Evolutionary conservation across 1,140 invertebrate species (phyloP).

Genomic region (Ladona fulva): DNA sequence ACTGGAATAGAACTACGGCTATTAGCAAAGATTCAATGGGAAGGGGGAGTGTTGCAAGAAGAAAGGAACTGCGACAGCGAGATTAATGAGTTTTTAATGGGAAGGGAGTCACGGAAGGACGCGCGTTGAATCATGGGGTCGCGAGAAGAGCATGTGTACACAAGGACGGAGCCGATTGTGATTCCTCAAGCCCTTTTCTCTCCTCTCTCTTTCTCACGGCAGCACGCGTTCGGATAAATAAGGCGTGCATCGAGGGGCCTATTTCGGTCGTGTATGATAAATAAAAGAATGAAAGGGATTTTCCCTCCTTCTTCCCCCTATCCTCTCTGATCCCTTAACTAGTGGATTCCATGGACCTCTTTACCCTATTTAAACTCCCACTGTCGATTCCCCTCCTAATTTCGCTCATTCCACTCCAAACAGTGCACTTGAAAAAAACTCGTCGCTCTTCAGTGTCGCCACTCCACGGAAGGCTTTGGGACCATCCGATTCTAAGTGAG

Average conservation of each 20-base stretch:
- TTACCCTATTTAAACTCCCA: not conserved
- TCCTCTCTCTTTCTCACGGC: not conserved
- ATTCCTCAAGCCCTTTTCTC: not conserved
- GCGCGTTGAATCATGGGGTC: not conserved
- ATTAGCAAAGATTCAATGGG: too few relatives aligned
- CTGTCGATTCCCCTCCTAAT: not conserved
- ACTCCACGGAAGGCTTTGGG: not conserved
- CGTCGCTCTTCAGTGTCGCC: not conserved
- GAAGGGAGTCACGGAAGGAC: not conserved
- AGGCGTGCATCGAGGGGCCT: not conserved
- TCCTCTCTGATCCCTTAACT: not conserved
- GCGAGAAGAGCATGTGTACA: not conserved
- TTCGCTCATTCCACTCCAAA: not conserved
- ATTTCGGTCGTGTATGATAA: not conserved
- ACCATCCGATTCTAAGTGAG: not conserved
- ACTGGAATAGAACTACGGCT: too few relatives aligned
- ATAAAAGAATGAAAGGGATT: not conserved
- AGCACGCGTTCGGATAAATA: not conserved
- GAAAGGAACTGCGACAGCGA: not conserved
- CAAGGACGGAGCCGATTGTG: not conserved
- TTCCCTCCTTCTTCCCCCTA: not conserved
- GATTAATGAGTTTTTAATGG: not conserved
- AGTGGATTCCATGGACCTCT: not conserved
- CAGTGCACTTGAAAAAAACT: not conserved
- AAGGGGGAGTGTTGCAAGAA: too few relatives aligned